Evolutionary conservation across 2,113 vertebrate genomes (phyloP).

Genomic region (Apus apus): DNA sequence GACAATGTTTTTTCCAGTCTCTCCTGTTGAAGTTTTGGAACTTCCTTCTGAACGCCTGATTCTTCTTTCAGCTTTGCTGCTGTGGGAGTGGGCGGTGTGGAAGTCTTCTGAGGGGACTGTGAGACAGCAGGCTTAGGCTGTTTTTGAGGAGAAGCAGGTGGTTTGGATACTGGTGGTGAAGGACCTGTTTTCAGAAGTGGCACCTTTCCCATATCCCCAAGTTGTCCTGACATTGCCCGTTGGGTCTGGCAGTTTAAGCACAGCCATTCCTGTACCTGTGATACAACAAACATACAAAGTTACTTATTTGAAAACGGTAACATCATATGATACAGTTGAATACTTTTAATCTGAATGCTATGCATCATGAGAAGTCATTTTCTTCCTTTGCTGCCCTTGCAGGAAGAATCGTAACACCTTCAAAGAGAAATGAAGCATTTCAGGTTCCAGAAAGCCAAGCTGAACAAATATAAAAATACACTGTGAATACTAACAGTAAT

Average conservation of each 20-base stretch:
- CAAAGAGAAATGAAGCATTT: background rate
- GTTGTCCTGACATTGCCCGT: conserved; percentile 87
- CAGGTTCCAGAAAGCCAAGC: background rate
- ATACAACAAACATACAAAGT: conserved; percentile 33
- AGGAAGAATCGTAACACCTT: background rate
- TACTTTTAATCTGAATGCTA: background rate
- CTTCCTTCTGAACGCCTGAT: conserved; percentile 50
- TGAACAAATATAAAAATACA: background rate
- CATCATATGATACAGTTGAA: background rate
- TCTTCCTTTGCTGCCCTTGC: background rate
- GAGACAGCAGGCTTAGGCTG: conserved; percentile 52
- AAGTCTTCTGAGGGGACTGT: conserved; percentile 51
- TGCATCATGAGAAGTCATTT: background rate
- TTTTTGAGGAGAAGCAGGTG: conserved; percentile 54
- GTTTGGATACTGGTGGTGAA: conserved; percentile 70
- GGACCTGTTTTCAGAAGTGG: conserved; percentile 67
- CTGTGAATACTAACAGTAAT: background rate
- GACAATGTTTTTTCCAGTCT: conserved; percentile 54
- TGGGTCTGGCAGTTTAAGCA: conserved; percentile 96
- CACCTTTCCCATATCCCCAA: conserved; percentile 82
- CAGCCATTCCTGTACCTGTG: conserved; percentile 92
- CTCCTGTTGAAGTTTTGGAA: conserved; percentile 46
- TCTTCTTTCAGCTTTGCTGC: conserved; percentile 68
- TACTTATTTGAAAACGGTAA: conserved; percentile 2
- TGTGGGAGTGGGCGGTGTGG: background rate